These are phyloP conservation scores for Halcyon malimbica DNA, from an alignment of 2,113 vertebrate genomes.

Conservation along the genomic window DNA sequence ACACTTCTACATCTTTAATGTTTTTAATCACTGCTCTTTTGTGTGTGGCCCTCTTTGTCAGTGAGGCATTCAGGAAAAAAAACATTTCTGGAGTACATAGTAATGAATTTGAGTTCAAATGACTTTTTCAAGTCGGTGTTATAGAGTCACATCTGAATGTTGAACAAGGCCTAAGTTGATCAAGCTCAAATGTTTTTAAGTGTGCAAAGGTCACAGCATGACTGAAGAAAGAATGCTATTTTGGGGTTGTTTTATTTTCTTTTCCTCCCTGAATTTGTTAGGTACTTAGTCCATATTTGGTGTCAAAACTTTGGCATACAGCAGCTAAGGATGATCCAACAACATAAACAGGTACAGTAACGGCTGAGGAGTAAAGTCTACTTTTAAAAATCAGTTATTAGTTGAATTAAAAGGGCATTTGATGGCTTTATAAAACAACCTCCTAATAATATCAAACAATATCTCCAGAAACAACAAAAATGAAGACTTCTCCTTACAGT, in stretches of 20 bases:
- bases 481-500: not conserved
- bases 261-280: not conserved
- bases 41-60: not conserved
- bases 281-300: not conserved
- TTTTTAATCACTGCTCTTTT: slow-evolving; percentile 31
- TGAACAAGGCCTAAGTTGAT: not conserved
- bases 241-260: fast-evolving
- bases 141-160: not conserved
- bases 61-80: not conserved
- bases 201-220: not conserved
- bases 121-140: not conserved
- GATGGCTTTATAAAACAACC: not conserved
- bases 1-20: not conserved
- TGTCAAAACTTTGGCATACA: not conserved
- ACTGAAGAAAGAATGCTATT: not conserved
- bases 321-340: not conserved
- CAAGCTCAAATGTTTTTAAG: not conserved
- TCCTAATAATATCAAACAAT: not conserved
- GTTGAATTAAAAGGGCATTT: not conserved
- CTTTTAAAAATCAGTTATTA: not conserved
- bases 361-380: not conserved
- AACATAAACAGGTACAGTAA: not conserved
- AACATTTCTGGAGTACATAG: not conserved
- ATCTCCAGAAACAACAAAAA: not conserved
- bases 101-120: not conserved